Evolutionary conservation across 2,797 vertebrate species (phyloP).

Genomic region (Apogon hyalosoma): DNA sequence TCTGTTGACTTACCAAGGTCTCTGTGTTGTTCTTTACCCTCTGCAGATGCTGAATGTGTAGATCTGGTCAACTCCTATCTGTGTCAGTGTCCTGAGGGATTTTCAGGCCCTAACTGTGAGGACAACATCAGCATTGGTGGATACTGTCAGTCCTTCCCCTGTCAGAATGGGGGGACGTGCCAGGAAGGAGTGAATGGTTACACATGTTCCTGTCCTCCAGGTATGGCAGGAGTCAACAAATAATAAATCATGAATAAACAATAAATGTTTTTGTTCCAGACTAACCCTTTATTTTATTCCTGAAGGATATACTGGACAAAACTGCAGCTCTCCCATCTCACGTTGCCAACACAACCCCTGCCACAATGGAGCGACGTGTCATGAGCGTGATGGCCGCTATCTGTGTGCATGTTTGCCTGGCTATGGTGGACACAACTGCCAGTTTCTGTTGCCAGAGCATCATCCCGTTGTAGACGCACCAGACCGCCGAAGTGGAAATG

Average conservation of each 20-base stretch:
- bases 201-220: conserved; percentile 92
- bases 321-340: conserved; percentile 93
- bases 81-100: conserved; percentile 94
- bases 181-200: conserved; percentile 90
- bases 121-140: conserved; percentile 77
- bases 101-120: conserved; percentile 92
- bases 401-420: conserved; percentile 92
- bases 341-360: conserved; percentile 94
- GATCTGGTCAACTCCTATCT: conserved; percentile 94
- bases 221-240: conserved; percentile 44
- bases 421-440: conserved; percentile 95
- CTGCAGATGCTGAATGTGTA: conserved; percentile 90
- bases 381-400: conserved; percentile 92
- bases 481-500: conserved; percentile 71
- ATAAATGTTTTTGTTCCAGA: conserved; percentile 2
- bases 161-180: conserved; percentile 93
- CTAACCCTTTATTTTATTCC: conserved; percentile 12
- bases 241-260: neutral
- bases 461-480: conserved; percentile 80
- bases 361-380: conserved; percentile 96
- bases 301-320: conserved; percentile 90
- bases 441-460: conserved; percentile 94
- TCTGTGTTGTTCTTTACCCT: conserved; percentile 21
- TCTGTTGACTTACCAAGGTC: too few relatives aligned
- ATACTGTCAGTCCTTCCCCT: conserved; percentile 91